Percentiles rank a stretch among this genome's conserved stretches.
Evolutionary conservation across 2,888 invertebrate genomes (phyloP).

Genomic region (Atrina japonica): DNA sequence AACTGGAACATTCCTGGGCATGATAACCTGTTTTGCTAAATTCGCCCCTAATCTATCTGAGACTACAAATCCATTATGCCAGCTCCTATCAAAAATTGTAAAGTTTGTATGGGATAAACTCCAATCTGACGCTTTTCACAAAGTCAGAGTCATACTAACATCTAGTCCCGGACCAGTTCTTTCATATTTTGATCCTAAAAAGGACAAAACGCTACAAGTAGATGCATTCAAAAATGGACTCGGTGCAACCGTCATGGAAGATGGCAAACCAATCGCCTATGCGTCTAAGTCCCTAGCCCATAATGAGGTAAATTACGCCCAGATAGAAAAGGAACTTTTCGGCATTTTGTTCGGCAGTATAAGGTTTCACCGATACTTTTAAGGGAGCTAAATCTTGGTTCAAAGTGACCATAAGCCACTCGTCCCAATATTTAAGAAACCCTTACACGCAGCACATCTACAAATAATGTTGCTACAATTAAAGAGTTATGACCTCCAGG

Average conservation of each 20-base stretch:
- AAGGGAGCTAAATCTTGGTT: slow-evolving; percentile 47
- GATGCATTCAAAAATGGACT: slow-evolving; percentile 56
- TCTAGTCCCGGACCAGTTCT: slow-evolving; percentile 39
- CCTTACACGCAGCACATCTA: slow-evolving; percentile 34
- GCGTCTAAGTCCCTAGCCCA: slow-evolving; percentile 58
- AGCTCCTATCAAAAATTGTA: slow-evolving; percentile 34
- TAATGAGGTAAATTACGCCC: slow-evolving; percentile 53
- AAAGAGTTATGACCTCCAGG: slow-evolving; percentile 40
- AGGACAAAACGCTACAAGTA: slow-evolving; percentile 43
- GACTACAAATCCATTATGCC: slow-evolving; percentile 37
- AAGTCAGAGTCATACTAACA: slow-evolving; percentile 37
- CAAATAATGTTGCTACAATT: slow-evolving; percentile 43
- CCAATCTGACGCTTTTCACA: slow-evolving; percentile 40
- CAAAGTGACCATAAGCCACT: slow-evolving; percentile 60
- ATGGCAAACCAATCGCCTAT: slow-evolving; percentile 54
- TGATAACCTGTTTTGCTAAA: slow-evolving; percentile 40
- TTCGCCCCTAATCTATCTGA: slow-evolving; percentile 43
- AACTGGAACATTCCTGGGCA: slow-evolving; percentile 44
- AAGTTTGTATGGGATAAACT: slow-evolving; percentile 45
- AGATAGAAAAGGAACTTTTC: slow-evolving; percentile 55
- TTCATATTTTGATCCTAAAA: slow-evolving; percentile 46
- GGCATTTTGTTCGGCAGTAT: slow-evolving; percentile 53
- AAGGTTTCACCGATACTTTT: slow-evolving; percentile 55
- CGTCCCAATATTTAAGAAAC: slow-evolving; percentile 31
- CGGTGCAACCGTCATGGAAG: slow-evolving; percentile 56